Percentiles rank a stretch among this genome's conserved stretches.
These are phyloP conservation scores for Drosophila acutilabella DNA, from an alignment of 2,888 invertebrate species.

Conservation along the genomic window DNA sequence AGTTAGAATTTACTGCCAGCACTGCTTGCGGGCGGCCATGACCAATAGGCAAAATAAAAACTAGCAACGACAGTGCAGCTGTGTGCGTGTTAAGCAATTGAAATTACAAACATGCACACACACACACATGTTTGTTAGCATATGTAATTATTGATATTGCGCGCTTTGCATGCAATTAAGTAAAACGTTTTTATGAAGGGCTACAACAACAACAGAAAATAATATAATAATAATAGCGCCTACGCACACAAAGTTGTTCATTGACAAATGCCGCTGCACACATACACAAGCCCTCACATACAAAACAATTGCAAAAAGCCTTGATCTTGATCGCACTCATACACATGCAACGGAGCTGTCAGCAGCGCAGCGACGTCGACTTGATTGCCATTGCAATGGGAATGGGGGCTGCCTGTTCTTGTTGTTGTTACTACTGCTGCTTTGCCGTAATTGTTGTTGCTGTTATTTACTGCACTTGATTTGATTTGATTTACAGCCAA, in stretches of 20 bases:
- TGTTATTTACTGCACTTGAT: slow-evolving; percentile 73
- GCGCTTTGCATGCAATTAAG: slow-evolving; percentile 44
- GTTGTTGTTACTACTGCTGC: slow-evolving; percentile 27
- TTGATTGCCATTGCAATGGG: slow-evolving; percentile 51
- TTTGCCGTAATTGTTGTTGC: slow-evolving; percentile 44
- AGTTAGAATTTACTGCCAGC: slow-evolving; percentile 64
- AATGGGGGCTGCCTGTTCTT: slow-evolving; percentile 26
- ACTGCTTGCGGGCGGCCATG: slow-evolving; percentile 50
- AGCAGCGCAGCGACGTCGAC: slow-evolving; percentile 34
- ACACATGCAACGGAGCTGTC: slow-evolving; percentile 25
- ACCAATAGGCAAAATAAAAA: slow-evolving; percentile 51
- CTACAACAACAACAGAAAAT: slow-evolving; percentile 28
- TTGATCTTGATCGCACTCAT: slow-evolving; percentile 82
- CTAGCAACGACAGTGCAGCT: slow-evolving; percentile 17
- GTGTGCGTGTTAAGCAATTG: slow-evolving; percentile 67
- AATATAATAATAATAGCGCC: slow-evolving; percentile 29
- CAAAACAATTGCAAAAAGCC: slow-evolving; percentile 65
- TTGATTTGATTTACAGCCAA: slow-evolving; percentile 77
- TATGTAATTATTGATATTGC: slow-evolving; percentile 42
- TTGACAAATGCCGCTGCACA: slow-evolving; percentile 50
- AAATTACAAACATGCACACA: slow-evolving; percentile 45
- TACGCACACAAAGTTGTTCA: slow-evolving; percentile 58
- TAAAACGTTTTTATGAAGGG: slow-evolving; percentile 53
- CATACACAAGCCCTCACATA: slow-evolving; percentile 8
- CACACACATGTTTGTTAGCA: slow-evolving; percentile 22